Conservation (phyloP, 2,888 invertebrate species). For the Boloria euphrosyne region DNA sequence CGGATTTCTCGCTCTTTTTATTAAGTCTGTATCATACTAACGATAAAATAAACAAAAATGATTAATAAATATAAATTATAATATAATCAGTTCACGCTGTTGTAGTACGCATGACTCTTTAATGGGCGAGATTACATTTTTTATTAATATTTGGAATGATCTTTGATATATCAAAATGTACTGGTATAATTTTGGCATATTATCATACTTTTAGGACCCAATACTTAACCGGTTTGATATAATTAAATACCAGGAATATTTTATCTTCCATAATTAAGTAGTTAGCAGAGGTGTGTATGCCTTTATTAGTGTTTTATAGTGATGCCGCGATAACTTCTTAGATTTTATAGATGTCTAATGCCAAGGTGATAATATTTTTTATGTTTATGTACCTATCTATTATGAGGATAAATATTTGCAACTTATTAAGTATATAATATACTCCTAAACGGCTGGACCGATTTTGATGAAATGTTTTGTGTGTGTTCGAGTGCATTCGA, state of each 20-base stretch:
- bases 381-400: slow-evolving; percentile 4
- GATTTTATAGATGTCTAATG: slow-evolving; percentile 37
- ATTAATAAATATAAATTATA: slow-evolving; percentile 12
- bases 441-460: no score
- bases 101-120: not conserved
- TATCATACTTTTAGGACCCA: no score
- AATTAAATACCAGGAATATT: no score
- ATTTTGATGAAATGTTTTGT: no score
- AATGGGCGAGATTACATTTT: no score
- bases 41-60: slow-evolving; percentile 10
- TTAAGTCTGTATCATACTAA: slow-evolving; percentile 44
- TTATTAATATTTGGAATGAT: no score
- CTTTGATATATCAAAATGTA: no score
- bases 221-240: no score
- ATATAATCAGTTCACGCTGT: slow-evolving; percentile 3
- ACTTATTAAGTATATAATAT: not conserved
- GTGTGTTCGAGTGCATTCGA: no score
- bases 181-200: no score
- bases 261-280: slow-evolving; percentile 21
- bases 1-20: slow-evolving; percentile 68
- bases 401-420: slow-evolving; percentile 2
- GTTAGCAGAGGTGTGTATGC: slow-evolving; percentile 19
- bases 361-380: slow-evolving; percentile 31
- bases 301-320: slow-evolving; percentile 27
- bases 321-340: slow-evolving; percentile 12